Evolutionary conservation across 2,888 invertebrate genomes (phyloP), one percentile per base, ranked within the genome.

Genomic region (Drosophila nr. perissopoda): DNA sequence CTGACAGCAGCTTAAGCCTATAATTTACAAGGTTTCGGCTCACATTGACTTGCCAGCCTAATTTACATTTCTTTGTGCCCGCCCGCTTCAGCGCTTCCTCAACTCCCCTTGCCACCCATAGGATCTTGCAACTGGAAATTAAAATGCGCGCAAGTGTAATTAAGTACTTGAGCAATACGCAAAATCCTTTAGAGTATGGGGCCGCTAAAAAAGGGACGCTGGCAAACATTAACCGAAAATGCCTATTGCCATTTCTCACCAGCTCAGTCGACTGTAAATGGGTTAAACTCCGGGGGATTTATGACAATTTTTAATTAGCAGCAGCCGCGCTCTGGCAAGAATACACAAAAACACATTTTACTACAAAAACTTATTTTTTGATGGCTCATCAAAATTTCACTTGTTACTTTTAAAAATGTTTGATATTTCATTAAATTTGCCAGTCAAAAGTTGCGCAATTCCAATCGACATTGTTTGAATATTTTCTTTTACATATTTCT

Each of bases 91-190:
- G 29, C n/a, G 21, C 27, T 25, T 6, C 29, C 16, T 2, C 27
- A 25, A 8, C 42, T 2, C 69, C 2, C 10, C 1, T 4, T 2
- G 7, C 21, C 21, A 27, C 13, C 34, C 21, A 33, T 42, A 36
- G 29, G 31, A 73, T 78, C 63, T 68, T 53, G 51, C 51, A 81
- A 76, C 72, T 78, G 65, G 74, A 88, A 86, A 89, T 86, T 86
- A 88, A 90, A 86, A 90, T 89, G 89, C 79, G 86, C 87, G 90
- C 89, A 83, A 86, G 90, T 90, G 86, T 86, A 90, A 86, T 86
- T 86, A 86, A 86, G 89, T 90, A 87, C 89, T 83, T 87, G 83
- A 80, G 78, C 69, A 83, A 83, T 82, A 75, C 57, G 69, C 75
- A 76, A 66, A 88, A 80, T 82, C 72, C 84, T 69, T 73, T 21